Evolutionary conservation across 2,797 vertebrate species (phyloP).

Genomic region (Chiloscyllium punctatum): DNA sequence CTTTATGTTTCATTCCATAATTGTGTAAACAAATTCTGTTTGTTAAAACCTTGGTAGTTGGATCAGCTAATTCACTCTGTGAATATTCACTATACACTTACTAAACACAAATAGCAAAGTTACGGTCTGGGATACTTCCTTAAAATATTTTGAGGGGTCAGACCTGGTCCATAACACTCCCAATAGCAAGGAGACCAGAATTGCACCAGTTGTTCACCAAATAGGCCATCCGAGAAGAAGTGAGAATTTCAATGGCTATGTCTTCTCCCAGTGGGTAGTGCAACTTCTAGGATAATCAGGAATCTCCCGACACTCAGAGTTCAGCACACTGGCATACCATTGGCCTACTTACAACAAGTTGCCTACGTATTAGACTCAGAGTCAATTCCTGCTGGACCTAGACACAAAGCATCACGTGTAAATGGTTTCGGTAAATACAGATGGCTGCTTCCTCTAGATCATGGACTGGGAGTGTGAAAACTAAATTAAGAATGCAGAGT

Average conservation of each 20-base stretch:
- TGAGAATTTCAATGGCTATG: not conserved
- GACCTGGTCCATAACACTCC: too few species aligned
- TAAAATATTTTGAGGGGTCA: too few species aligned
- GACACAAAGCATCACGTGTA: not conserved
- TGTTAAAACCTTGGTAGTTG: too few species aligned
- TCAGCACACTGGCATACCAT: not conserved
- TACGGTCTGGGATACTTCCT: too few species aligned
- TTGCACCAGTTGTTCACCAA: not conserved
- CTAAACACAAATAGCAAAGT: too few species aligned
- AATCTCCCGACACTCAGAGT: not conserved
- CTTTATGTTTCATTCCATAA: too few species aligned
- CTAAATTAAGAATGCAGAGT: not conserved
- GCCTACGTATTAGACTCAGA: not conserved
- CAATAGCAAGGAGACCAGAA: too few species aligned
- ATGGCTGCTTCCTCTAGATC: not conserved
- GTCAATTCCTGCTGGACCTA: not conserved
- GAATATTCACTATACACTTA: too few species aligned
- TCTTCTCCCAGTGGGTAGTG: not conserved
- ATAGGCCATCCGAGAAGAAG: not conserved
- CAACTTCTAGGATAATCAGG: not conserved
- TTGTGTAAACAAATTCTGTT: too few species aligned
- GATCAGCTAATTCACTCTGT: too few species aligned
- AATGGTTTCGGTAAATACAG: not conserved
- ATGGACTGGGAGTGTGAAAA: not conserved
- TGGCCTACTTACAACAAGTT: not conserved